phyloP scores from a whole-genome alignment of 2,888 invertebrate species.

The Rambutsinella grinnellia region DNA sequence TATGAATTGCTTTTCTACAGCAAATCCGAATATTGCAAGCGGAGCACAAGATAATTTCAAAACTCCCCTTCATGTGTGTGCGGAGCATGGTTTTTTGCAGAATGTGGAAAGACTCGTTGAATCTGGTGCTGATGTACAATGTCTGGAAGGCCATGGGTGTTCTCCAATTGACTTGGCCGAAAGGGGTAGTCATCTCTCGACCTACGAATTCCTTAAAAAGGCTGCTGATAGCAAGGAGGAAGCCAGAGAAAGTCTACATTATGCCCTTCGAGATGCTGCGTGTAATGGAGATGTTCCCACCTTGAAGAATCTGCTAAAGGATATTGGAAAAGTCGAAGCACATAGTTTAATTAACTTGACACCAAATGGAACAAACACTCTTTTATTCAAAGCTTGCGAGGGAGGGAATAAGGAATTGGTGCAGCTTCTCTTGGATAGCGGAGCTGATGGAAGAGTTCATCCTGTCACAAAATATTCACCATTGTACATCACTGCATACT shows the following conservation, averaged over 20 bases:
- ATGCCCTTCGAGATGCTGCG: slow-evolving; percentile 82
- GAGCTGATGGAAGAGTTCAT: slow-evolving; percentile 90
- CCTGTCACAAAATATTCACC: slow-evolving; percentile 93
- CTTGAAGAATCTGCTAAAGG: slow-evolving; percentile 77
- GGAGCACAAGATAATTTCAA: slow-evolving; percentile 71
- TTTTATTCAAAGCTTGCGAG: slow-evolving; percentile 89
- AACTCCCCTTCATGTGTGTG: slow-evolving; percentile 85
- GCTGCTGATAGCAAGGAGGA: slow-evolving; percentile 80
- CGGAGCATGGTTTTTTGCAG: slow-evolving; percentile 82
- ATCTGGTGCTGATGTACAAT: slow-evolving; percentile 77
- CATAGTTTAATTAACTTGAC: slow-evolving; percentile 84
- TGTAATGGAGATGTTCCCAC: slow-evolving; percentile 79
- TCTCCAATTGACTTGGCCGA: slow-evolving; percentile 81
- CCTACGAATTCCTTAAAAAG: slow-evolving; percentile 60
- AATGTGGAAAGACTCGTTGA: slow-evolving; percentile 79
- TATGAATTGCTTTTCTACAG: slow-evolving; percentile 68
- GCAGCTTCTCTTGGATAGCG: slow-evolving; percentile 80
- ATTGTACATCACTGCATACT: slow-evolving; percentile 89
- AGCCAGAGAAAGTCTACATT: slow-evolving; percentile 80
- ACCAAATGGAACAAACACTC: slow-evolving; percentile 87
- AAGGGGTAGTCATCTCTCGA: slow-evolving; percentile 74
- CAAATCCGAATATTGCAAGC: slow-evolving; percentile 78
- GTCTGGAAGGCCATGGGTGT: slow-evolving; percentile 78
- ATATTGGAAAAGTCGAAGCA: slow-evolving; percentile 77
- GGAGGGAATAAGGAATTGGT: slow-evolving; percentile 85